A percentile compares a stretch with the other conserved stretches of the same genome.
phyloP scores from a whole-genome alignment of 2,113 vertebrate species.

The Cygnus buccinator region DNA sequence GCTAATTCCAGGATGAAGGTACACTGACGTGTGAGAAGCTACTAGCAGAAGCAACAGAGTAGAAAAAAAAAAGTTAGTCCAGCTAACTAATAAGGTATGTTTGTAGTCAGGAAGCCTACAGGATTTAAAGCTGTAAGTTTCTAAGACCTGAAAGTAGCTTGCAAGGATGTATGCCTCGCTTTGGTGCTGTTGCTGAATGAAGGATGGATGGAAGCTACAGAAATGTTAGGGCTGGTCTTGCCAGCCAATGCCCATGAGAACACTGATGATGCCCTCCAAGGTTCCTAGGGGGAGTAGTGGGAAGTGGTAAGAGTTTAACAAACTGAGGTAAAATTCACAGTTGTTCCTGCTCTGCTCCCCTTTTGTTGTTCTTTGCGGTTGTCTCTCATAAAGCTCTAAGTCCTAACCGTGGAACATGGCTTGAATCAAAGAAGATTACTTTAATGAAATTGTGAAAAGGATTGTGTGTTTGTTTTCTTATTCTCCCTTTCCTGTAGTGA shows the following conservation, averaged over 20 bases:
- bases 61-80: not conserved
- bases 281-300: not conserved
- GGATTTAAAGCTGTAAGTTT: not conserved
- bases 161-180: not conserved
- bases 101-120: not conserved
- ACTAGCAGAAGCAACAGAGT: not conserved
- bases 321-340: not conserved
- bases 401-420: not conserved
- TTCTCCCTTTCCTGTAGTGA: constrained; percentile 25
- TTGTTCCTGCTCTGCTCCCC: not conserved
- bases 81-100: not conserved
- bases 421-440: constrained; percentile 36
- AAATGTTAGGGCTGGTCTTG: not conserved
- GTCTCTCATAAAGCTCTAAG: not conserved
- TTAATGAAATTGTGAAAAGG: constrained; percentile 24
- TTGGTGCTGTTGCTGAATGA: not conserved
- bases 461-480: constrained; percentile 38
- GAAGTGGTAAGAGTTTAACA: not conserved
- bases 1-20: not conserved
- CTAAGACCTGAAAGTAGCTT: not conserved
- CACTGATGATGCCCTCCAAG: not conserved
- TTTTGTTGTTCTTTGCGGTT: not conserved
- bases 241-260: accelerated
- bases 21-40: not conserved
- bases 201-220: not conserved